These are phyloP conservation scores for Zalophus californianus DNA, from an alignment of 2,797 vertebrate genomes.

Conservation along the genomic window DNA sequence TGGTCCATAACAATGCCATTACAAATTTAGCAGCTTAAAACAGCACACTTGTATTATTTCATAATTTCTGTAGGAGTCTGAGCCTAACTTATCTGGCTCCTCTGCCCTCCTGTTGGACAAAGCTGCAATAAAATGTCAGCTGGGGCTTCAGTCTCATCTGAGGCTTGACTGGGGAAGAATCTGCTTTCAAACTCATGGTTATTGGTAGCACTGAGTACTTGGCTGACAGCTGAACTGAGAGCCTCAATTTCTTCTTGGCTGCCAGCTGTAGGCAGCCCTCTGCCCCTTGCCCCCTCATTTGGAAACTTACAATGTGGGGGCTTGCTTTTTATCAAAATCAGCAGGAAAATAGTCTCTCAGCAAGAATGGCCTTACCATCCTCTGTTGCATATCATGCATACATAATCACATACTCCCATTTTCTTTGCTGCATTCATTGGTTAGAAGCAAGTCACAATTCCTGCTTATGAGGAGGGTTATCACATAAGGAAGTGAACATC, in stretches of 20 bases:
- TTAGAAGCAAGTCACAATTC: neutral
- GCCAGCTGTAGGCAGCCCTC: too few species aligned
- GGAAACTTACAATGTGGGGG: neutral
- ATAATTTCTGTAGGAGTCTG: neutral
- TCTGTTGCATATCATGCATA: accelerated
- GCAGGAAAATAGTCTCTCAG: neutral
- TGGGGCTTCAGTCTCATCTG: neutral
- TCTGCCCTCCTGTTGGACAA: accelerated
- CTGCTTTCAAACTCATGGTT: neutral
- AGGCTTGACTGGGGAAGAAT: neutral
- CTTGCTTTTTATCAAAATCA: neutral
- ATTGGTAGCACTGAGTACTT: neutral
- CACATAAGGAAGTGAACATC: accelerated
- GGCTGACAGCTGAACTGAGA: neutral
- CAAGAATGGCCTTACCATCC: accelerated
- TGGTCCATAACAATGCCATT: neutral
- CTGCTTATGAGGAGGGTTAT: accelerated
- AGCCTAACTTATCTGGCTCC: accelerated
- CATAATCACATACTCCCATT: neutral
- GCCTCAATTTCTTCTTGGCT: too few species aligned
- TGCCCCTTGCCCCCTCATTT: neutral
- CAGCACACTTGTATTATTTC: neutral
- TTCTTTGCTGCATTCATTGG: accelerated
- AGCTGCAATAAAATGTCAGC: neutral
- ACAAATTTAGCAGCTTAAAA: neutral